Evolutionary conservation across 2,888 invertebrate genomes (phyloP), one percentile per base, ranked within the genome.

Genomic region (Allolobophora icterica): DNA sequence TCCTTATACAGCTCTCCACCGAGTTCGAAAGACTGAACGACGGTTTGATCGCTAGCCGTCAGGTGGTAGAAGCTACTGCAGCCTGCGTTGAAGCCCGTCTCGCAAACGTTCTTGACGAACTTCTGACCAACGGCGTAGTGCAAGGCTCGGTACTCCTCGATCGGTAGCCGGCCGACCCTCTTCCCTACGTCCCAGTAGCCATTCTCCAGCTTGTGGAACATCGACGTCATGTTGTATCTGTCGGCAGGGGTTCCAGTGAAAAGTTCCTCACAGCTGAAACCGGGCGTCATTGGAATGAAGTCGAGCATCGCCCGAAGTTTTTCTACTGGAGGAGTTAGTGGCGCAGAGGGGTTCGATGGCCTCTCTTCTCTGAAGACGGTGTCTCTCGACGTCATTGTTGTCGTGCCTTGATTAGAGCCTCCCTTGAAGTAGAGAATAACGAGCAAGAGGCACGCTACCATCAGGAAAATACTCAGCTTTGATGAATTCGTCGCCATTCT

Each of bases 61-160:
- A 87, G 38, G 15, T 34, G 35, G 87, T 87, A 87, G 87, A 87
- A 87, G 87, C 87, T 87, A 35, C 87, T 87, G 24, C 35, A 87
- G 34, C 87, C 87, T 34, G 87, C 87, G 38, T 87, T 17, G 87
- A 87, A 87, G 5, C 87, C 87, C 21, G 87, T 87, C 87, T 87
- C 87, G 87, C 87, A 87, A 6, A 87, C 87, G 87, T 2, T 35
- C 34, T 87, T 87, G 87, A 87, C 35, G 35, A 87, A 87, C 17
- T 6, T 34, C 24, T 38, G 87, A 35, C 87, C 87, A 8, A 87
- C 38, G 87, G n/a, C 15, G 38, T 87, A 87, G 38, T 87, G 87
- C 87, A 87, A 17, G 87, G 87, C 87, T 35, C 87, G 87, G 38
- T 87, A 87, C 19, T 87, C 87, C 71, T 71, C 71, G 30, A 8